Conservation (phyloP, 1,140 invertebrate genomes). For the Aphis gossypii region DNA sequence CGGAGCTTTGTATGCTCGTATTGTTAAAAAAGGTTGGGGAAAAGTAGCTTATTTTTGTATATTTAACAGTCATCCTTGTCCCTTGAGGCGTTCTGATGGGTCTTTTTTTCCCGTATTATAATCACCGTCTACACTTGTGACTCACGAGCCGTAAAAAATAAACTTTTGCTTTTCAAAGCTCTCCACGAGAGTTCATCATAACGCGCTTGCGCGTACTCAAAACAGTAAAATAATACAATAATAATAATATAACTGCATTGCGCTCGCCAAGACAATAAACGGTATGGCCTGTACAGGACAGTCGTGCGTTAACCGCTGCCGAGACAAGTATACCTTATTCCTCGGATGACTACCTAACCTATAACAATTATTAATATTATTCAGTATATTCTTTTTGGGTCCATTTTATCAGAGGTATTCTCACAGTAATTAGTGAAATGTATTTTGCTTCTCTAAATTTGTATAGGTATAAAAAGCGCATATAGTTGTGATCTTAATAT, state of each 20-base stretch:
- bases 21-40: neutral
- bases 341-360: neutral
- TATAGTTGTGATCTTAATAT: neutral
- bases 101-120: neutral
- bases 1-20: neutral
- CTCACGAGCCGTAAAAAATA: neutral
- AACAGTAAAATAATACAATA: neutral
- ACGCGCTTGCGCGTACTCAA: neutral
- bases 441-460: neutral
- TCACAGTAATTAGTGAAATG: neutral
- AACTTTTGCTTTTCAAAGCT: neutral
- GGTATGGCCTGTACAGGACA: neutral
- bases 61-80: neutral
- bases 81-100: neutral
- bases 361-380: neutral
- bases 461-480: neutral
- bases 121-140: neutral
- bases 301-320: neutral
- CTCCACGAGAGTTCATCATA: neutral
- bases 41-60: neutral
- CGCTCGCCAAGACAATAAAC: neutral
- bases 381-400: neutral
- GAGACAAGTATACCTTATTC: neutral
- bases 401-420: too few relatives aligned
- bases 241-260: conserved; percentile 15